Conservation (phyloP, 2,113 vertebrate genomes). For the Stegastes partitus region DNA sequence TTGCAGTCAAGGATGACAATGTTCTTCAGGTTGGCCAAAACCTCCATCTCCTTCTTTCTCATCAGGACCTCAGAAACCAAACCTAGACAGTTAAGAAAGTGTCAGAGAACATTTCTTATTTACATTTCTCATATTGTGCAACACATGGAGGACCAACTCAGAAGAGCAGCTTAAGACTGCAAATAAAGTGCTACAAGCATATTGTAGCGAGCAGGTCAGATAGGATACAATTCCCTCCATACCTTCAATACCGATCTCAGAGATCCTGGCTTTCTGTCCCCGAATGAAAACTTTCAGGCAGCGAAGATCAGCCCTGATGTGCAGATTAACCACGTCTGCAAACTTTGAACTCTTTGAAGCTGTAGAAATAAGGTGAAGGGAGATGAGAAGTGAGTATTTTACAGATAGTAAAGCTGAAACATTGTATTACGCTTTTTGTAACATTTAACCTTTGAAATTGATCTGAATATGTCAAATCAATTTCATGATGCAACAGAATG, state of each 20-base stretch:
- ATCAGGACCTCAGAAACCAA: slow-evolving; percentile 92
- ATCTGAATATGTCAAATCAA: background rate
- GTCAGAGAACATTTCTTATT: background rate
- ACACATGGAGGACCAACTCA: slow-evolving; percentile 2
- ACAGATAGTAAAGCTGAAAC: background rate
- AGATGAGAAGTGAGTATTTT: slow-evolving; percentile 3
- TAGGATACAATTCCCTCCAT: background rate
- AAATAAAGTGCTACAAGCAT: background rate
- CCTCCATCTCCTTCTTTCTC: slow-evolving; percentile 89
- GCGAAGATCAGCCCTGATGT: slow-evolving; percentile 92
- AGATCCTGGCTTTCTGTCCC: slow-evolving; percentile 90
- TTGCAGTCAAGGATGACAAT: slow-evolving; percentile 94
- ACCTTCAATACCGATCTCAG: slow-evolving; percentile 97
- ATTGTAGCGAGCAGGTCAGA: background rate
- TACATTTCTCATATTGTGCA: background rate
- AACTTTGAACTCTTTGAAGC: slow-evolving; percentile 87
- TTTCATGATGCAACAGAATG: background rate
- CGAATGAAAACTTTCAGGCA: slow-evolving; percentile 94
- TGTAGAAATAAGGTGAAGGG: slow-evolving; percentile 56
- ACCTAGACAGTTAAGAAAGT: slow-evolving; percentile 78
- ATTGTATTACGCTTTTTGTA: background rate
- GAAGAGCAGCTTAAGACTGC: background rate
- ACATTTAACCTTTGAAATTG: background rate
- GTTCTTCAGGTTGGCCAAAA: slow-evolving; percentile 93
- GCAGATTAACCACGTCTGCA: slow-evolving; percentile 91